Percentiles rank a stretch among this genome's conserved stretches.
Conservation (phyloP, 2,797 vertebrate species). For the Anguilla anguilla region DNA sequence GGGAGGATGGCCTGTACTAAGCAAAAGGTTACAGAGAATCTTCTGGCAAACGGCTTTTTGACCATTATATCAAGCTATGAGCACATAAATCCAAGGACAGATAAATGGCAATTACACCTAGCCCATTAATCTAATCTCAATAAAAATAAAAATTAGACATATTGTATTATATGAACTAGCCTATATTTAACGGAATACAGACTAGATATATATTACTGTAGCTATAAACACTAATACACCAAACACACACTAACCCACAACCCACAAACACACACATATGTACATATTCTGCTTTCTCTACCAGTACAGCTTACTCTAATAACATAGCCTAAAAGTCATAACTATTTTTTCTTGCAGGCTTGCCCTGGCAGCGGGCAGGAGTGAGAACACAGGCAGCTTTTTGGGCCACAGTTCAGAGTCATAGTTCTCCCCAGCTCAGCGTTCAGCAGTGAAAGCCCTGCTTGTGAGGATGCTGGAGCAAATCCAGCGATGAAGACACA, state of each 20-base stretch:
- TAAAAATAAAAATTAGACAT: not conserved
- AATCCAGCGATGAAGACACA: not conserved
- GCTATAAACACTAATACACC: not conserved
- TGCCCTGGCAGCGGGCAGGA: not conserved
- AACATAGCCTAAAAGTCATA: not conserved
- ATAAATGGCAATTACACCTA: not conserved
- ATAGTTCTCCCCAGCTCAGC: not conserved
- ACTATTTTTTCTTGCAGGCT: not conserved
- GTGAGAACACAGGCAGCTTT: not conserved
- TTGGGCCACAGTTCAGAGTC: not conserved
- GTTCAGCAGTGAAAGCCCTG: not conserved
- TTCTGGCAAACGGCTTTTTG: not conserved
- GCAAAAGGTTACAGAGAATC: not conserved
- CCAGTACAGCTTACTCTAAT: not conserved
- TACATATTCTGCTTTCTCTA: not conserved
- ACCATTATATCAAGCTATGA: not conserved
- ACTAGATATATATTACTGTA: not conserved
- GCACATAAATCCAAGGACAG: not conserved
- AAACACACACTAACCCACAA: not conserved
- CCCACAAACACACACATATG: not conserved
- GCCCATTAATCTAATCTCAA: not conserved
- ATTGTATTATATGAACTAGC: not conserved
- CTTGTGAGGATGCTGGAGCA: not conserved
- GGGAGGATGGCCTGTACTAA: not conserved
- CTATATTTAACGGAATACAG: not conserved